Evolutionary conservation across 2,113 vertebrate genomes (phyloP), one percentile per base, ranked within the genome.

Genomic region (Paradoxurus hermaphroditus): DNA sequence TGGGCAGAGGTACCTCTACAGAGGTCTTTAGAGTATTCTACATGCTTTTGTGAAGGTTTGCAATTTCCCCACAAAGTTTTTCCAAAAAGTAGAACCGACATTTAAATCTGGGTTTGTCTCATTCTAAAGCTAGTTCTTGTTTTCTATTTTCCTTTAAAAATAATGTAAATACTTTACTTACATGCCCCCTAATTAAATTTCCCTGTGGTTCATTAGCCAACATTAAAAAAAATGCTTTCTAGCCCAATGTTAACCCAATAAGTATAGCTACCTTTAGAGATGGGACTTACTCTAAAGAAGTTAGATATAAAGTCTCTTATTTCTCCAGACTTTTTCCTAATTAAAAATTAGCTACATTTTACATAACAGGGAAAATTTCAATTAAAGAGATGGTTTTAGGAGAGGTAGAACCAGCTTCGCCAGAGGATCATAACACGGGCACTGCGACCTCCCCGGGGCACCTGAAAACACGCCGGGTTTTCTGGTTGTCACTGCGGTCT

Each of bases 111-210:
- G 62, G 56, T 90, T n/a, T 91, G 15, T 82, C 51, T 92, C 51
- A 78, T n/a, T 81, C 56, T 62, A 97, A 82, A 96, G 41, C 41
- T 49, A 68, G 41, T 63, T 91, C 39, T 87, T 90, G 21, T 93
- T 23, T 97, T 83, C n/a, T 81, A 31, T 49, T 96, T 97, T 90
- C 75, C 36, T 94, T 51, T 59, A 94, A 92, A 94, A 63, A 75
- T 41, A 93, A 88, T n/a, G 65, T 94, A 63, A 83, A 83, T 73
- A 90, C 65, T 78, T 92, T 81, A 87, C 39, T 68, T 86, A 88
- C 78, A 46, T 90, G 78, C 13, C 3, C 18, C 14, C 8, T 81
- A 49, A 59, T 68, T 84, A 89, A 68, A 86, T 41, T 88, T 88
- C 91, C 21, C 83, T 34, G 78, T 67, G 39, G 90, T 56, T 77